These are phyloP conservation scores for Halichoerus grypus DNA, from an alignment of 2,113 vertebrate species.

Conservation along the genomic window DNA sequence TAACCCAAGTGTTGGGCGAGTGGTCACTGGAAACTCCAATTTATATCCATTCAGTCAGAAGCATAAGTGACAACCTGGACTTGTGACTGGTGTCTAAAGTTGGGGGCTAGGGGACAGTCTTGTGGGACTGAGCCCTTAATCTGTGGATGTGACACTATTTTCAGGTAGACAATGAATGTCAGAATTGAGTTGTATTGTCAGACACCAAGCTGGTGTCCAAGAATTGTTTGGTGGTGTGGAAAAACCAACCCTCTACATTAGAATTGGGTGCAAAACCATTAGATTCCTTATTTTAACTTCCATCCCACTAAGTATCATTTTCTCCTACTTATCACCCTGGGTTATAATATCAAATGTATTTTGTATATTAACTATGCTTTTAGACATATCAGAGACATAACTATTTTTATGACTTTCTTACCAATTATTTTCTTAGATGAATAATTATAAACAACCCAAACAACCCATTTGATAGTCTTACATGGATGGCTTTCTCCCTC, in stretches of 20 bases:
- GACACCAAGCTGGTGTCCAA: neutral
- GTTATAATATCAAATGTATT: neutral
- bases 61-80: neutral
- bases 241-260: neutral
- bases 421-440: constrained; percentile 16
- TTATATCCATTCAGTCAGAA: neutral
- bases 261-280: neutral
- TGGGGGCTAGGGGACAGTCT: neutral
- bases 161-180: neutral
- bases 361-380: neutral
- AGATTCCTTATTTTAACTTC: constrained; percentile 23
- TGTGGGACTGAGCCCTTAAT: neutral
- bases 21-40: neutral
- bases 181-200: neutral
- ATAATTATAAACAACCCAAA: constrained; percentile 20
- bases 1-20: neutral
- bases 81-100: neutral
- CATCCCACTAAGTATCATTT: neutral
- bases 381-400: neutral
- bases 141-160: neutral
- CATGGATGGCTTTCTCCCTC: neutral
- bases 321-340: neutral
- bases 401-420: constrained; percentile 38
- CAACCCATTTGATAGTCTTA: constrained; percentile 20
- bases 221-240: neutral